phyloP scores from a whole-genome alignment of 2,888 invertebrate species.

The Nephrotoma flavescens region DNA sequence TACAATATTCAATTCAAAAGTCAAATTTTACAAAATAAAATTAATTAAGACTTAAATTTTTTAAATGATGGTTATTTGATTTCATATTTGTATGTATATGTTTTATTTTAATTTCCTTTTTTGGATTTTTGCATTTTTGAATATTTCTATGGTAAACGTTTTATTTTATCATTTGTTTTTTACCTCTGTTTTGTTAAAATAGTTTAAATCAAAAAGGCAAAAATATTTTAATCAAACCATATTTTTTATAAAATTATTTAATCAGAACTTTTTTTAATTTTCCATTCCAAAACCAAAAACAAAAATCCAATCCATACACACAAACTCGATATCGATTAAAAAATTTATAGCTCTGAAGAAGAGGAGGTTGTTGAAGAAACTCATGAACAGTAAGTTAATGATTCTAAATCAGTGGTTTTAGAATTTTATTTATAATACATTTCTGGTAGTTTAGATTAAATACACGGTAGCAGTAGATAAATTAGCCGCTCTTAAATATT shows the following conservation, averaged over 20 bases:
- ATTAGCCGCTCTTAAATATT: background rate
- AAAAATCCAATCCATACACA: slow-evolving; percentile 6
- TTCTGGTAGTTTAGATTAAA: background rate
- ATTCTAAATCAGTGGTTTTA: background rate
- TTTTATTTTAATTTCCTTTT: slow-evolving; percentile 15
- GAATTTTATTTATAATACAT: background rate
- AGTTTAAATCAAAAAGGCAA: slow-evolving; percentile 21
- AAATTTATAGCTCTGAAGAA: slow-evolving; percentile 29
- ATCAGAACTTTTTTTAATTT: background rate
- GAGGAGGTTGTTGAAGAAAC: slow-evolving; percentile 28
- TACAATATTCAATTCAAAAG: background rate
- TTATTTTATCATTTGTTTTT: slow-evolving; percentile 31
- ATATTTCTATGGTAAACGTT: slow-evolving; percentile 34
- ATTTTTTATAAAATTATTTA: background rate
- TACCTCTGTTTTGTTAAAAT: slow-evolving; percentile 30
- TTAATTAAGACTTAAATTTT: slow-evolving; percentile 12
- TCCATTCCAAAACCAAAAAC: slow-evolving; percentile 6
- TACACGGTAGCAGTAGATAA: background rate
- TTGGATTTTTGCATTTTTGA: slow-evolving; percentile 23
- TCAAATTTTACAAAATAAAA: slow-evolving; percentile 15
- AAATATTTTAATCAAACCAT: slow-evolving; percentile 2
- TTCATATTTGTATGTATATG: slow-evolving; percentile 22
- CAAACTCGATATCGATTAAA: slow-evolving; percentile 8
- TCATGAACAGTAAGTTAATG: slow-evolving; percentile 32
- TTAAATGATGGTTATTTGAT: slow-evolving; percentile 13